Evolutionary conservation across 53 echinoderm and acorn worm genomes (phyloP).

Genomic region (Pentamera pediparva): DNA sequence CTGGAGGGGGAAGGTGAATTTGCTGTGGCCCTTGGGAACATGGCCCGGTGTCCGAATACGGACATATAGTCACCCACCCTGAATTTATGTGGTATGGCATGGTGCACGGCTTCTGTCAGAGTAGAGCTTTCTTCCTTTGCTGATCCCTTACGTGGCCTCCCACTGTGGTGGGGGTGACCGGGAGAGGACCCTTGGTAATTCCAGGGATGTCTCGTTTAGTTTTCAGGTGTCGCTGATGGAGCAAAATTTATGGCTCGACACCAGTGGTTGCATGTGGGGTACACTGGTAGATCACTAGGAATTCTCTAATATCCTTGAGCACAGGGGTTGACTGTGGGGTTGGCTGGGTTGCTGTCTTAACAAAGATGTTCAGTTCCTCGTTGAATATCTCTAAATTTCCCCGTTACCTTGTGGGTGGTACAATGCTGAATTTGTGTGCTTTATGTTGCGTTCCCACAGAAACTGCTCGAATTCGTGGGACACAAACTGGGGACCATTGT

Average conservation of each 20-base stretch:
- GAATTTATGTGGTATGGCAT: not conserved
- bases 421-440: not conserved
- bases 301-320: not conserved
- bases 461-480: slow-evolving; percentile 3
- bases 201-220: not conserved
- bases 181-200: not conserved
- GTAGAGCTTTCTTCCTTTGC: not conserved
- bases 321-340: not conserved
- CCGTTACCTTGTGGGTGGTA: slow-evolving; percentile 10
- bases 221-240: not conserved
- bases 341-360: not conserved
- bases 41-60: too few species aligned
- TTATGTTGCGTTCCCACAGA: not conserved
- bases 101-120: not conserved
- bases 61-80: not conserved
- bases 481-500: slow-evolving; percentile 9
- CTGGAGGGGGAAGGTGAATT: not conserved
- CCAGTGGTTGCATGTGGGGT: slow-evolving; percentile 6
- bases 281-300: not conserved
- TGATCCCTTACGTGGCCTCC: not conserved
- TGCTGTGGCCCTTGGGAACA: not conserved
- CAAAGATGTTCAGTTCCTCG: not conserved
- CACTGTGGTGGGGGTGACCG: not conserved
- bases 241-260: not conserved
- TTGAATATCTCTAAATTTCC: not conserved